A percentile compares a stretch with the other conserved stretches of the same genome.
Evolutionary conservation across 2,797 vertebrate genomes (phyloP).

Genomic region (Coluber constrictor): DNA sequence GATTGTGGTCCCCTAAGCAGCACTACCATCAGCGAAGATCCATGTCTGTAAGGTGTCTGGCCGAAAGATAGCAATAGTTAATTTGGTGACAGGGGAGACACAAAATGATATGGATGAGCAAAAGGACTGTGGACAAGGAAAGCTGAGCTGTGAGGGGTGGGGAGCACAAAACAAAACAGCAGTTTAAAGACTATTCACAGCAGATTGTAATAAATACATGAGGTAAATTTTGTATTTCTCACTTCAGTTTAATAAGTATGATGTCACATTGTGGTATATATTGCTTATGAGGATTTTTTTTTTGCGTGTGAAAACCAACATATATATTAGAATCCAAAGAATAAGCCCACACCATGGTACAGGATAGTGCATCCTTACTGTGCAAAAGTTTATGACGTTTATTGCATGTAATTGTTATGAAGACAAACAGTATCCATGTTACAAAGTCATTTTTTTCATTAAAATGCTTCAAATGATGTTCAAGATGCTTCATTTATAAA

Average conservation of each 20-base stretch:
- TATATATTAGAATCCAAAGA: background rate
- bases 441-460: slow-evolving; percentile 50
- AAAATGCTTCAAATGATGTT: slow-evolving; percentile 46
- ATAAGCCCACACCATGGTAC: slow-evolving; percentile 2
- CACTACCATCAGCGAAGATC: slow-evolving; percentile 48
- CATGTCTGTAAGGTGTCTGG: slow-evolving; percentile 47
- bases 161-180: slow-evolving; percentile 15
- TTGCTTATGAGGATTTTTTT: background rate
- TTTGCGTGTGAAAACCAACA: background rate
- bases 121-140: background rate
- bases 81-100: background rate
- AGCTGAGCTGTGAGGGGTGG: slow-evolving; percentile 12
- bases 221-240: slow-evolving; percentile 35
- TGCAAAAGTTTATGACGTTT: slow-evolving; percentile 36
- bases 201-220: slow-evolving; percentile 16
- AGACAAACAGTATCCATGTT: slow-evolving; percentile 48
- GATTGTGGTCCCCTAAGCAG: slow-evolving; percentile 56
- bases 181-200: slow-evolving; percentile 1
- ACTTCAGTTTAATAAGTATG: slow-evolving; percentile 31
- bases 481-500: slow-evolving; percentile 56
- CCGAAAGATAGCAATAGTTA: slow-evolving; percentile 51
- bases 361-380: slow-evolving; percentile 15
- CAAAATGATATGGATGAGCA: slow-evolving; percentile 6
- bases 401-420: slow-evolving; percentile 24
- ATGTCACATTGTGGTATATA: background rate